Percentiles rank a stretch among this genome's conserved stretches.
Conservation (phyloP, 2,888 invertebrate genomes). For the Lottia gigantea region DNA sequence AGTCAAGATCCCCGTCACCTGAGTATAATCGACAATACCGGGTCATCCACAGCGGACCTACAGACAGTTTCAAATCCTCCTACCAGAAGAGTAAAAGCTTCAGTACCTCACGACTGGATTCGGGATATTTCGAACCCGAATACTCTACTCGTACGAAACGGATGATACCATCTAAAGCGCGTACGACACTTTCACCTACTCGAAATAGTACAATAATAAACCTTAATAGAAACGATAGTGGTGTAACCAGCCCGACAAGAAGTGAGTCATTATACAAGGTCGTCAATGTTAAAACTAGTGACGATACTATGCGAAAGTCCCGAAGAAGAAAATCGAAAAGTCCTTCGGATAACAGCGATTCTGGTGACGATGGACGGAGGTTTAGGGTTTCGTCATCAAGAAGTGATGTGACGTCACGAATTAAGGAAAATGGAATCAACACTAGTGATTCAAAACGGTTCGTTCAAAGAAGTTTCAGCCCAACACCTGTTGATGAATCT, state of each 20-base stretch:
- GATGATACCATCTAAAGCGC: not conserved
- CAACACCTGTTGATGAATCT: not conserved
- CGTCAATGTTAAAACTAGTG: conserved; percentile 17
- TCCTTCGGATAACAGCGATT: conserved; percentile 14
- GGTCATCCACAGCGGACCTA: not conserved
- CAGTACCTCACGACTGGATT: conserved; percentile 18
- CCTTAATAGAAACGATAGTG: conserved; percentile 2
- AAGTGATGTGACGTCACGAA: not conserved
- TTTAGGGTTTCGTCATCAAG: conserved; percentile 16
- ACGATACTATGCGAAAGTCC: conserved; percentile 13
- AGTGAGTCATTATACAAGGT: conserved; percentile 18
- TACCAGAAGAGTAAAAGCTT: not conserved
- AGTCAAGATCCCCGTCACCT: not conserved
- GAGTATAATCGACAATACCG: not conserved
- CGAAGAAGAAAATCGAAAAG: conserved; percentile 8
- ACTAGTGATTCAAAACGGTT: conserved; percentile 9
- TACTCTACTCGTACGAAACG: not conserved
- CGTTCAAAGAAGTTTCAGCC: conserved; percentile 17
- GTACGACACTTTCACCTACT: not conserved
- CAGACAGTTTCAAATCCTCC: not conserved
- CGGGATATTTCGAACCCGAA: conserved; percentile 22
- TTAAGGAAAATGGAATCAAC: not conserved
- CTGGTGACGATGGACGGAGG: conserved; percentile 12
- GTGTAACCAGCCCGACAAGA: conserved; percentile 10
- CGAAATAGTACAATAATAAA: conserved; percentile 18